Base-by-base conservation (phyloP, 2,797 vertebrate genomes). In the Scleropages formosus region DNA sequence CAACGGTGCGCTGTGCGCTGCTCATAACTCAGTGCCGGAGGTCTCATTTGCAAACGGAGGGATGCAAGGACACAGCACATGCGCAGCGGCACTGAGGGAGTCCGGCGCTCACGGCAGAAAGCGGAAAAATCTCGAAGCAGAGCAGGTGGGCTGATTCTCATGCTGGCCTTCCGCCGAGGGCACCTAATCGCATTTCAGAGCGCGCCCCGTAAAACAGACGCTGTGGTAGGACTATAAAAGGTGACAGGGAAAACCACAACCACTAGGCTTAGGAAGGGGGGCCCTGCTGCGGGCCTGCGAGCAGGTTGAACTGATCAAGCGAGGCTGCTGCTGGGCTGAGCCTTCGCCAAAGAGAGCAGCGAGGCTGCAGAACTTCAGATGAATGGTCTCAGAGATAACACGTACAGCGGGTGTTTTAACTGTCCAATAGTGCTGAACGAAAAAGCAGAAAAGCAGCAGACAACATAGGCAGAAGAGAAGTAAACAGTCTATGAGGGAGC, bases 221-320 rank as follows among this genome's bases (percentile, higher is more conserved):
- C 66, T 75, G 75, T 76, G 75, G 75, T 71, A 46, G n/a, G 24
- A 70, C 75, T 70, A 63, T 76, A 71, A 76, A 76, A 76, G 66
- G 66, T 76, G 59, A 70, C 60, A 76, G 18, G 67, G 66, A 63
- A 70, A 63, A 76, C 75, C 75, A 12, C 67, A 71, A 68, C 46
- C 67, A 22, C 39, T 47, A 53, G 75, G 51, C 47, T 62, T 24
- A 71, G 67, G 24, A 31, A 7, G 11, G 47, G 47, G 46, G 64
- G 20, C 20, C 67, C 12, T 7, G 64, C 10, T 22, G n/a, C 59
- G 46, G 20, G 49, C 49, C 62, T 6, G n/a, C 13, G 49, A 20
- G 20, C 31, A 68, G 56, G 39, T 8, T 75, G 64, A n/a, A 46
- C 66, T 26, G 67, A 70, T 70, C 75, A 53, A 53, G 20, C 44